Conservation (phyloP, 1,140 invertebrate genomes). For the Megalonaias nervosa region DNA sequence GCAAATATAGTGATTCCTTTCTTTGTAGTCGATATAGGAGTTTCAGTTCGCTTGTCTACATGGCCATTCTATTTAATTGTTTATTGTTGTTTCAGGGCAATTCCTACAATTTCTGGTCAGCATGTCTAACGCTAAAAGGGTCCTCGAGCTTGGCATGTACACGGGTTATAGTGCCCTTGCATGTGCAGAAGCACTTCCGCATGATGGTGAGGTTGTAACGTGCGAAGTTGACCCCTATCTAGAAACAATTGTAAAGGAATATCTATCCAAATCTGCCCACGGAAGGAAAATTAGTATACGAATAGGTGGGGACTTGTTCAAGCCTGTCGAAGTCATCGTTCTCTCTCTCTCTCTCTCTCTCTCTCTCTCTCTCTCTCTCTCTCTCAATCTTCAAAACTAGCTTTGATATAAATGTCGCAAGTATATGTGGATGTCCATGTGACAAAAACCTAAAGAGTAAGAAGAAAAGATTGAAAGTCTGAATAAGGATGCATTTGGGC, state of each 20-base stretch:
- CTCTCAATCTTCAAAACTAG: no score
- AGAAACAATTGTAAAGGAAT: conserved; percentile 29
- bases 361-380: no score
- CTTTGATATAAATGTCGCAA: no score
- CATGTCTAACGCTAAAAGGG: conserved; percentile 44
- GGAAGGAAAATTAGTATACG: conserved; percentile 51
- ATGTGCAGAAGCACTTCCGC: conserved; percentile 59
- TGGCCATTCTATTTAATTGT: no score
- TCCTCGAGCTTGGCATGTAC: conserved; percentile 58
- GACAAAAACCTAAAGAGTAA: no score
- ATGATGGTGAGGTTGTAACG: conserved; percentile 44
- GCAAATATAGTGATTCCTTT: no score
- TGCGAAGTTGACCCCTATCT: conserved; percentile 47
- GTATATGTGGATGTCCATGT: no score
- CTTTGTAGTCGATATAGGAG: no score
- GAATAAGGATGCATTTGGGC: no score
- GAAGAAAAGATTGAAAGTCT: no score
- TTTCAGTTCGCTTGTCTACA: no score
- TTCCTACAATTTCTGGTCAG: conserved; percentile 48
- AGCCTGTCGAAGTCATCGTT: background rate
- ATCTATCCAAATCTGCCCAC: conserved; percentile 43
- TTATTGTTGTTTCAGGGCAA: conserved; percentile 29
- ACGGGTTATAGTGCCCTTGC: conserved; percentile 54
- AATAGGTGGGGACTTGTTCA: conserved; percentile 31
- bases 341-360: no score